These are phyloP conservation scores for Electrophaes corylata DNA, from an alignment of 2,888 invertebrate species.

Conservation along the genomic window DNA sequence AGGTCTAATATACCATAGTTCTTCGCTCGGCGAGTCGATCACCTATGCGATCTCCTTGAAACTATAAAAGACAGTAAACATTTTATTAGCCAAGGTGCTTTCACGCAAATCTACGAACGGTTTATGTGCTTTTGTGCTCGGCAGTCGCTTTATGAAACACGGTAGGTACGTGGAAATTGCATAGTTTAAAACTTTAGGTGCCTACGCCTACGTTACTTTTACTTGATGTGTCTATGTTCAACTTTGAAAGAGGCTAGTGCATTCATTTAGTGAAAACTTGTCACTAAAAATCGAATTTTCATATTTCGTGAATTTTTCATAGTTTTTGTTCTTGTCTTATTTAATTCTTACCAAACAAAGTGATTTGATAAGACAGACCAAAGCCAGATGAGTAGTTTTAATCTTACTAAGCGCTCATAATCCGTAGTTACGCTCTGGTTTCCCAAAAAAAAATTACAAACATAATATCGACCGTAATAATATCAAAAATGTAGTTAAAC, in stretches of 20 bases:
- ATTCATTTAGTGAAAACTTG: neutral
- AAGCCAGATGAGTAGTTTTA: neutral
- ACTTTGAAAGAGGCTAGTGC: neutral
- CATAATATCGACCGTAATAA: too few species aligned
- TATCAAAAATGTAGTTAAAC: too few species aligned
- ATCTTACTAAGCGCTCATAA: neutral
- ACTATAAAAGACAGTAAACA: conserved; percentile 76
- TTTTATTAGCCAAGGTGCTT: conserved; percentile 63
- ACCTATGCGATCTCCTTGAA: conserved; percentile 77
- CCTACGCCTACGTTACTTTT: neutral
- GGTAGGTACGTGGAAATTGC: conserved; percentile 29
- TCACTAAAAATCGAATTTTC: neutral
- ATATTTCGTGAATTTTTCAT: neutral
- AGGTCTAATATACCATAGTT: conserved; percentile 70
- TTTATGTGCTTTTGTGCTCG: conserved; percentile 62
- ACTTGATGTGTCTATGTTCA: neutral
- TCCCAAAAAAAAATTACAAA: neutral
- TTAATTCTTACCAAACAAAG: neutral
- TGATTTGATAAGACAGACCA: neutral
- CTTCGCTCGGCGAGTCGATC: conserved; percentile 65
- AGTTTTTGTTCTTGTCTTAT: neutral
- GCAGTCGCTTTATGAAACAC: conserved; percentile 53
- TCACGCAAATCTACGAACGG: conserved; percentile 54
- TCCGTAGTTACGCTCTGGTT: neutral
- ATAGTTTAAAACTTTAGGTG: conserved; percentile 12